A percentile compares a stretch with the other conserved stretches of the same genome.
phyloP scores from a whole-genome alignment of 2,888 invertebrate species.

The Thereva nobilitata region DNA sequence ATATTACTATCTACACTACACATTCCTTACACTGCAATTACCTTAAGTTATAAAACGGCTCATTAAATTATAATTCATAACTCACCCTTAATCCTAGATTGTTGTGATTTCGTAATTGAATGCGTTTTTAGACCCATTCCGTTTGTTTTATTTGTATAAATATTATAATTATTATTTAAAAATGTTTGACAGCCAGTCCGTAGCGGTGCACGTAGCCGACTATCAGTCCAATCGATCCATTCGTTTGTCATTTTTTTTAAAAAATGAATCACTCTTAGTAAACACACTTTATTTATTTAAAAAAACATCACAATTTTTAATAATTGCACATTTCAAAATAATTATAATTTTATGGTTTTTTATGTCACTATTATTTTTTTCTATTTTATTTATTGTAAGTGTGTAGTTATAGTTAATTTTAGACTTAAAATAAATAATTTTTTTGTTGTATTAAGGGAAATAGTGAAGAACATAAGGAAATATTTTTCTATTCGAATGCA shows the following conservation, averaged over 20 bases:
- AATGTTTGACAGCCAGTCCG: constrained; percentile 51
- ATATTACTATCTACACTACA: constrained; percentile 32
- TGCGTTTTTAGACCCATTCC: constrained; percentile 44
- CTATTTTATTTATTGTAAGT: no score
- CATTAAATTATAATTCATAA: background rate
- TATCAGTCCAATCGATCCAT: constrained; percentile 58
- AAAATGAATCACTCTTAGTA: no score
- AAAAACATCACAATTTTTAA: background rate
- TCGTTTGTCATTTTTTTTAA: constrained; percentile 55
- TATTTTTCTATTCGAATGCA: no score
- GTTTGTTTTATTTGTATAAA: constrained; percentile 44
- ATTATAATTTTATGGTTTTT: no score
- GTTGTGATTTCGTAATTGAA: constrained; percentile 43
- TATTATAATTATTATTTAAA: constrained; percentile 48
- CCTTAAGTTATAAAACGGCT: background rate
- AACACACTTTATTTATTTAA: constrained; percentile 1
- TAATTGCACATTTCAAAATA: no score
- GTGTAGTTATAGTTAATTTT: no score
- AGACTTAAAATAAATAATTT: no score
- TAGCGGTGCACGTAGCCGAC: constrained; percentile 54
- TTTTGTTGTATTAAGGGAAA: no score
- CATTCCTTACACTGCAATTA: background rate
- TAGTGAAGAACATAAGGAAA: no score
- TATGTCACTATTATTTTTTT: no score
- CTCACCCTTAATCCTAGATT: constrained; percentile 44